A percentile compares a stretch with the other conserved stretches of the same genome.
Conservation (phyloP, 2,797 vertebrate genomes). For the Chromis chromis region DNA sequence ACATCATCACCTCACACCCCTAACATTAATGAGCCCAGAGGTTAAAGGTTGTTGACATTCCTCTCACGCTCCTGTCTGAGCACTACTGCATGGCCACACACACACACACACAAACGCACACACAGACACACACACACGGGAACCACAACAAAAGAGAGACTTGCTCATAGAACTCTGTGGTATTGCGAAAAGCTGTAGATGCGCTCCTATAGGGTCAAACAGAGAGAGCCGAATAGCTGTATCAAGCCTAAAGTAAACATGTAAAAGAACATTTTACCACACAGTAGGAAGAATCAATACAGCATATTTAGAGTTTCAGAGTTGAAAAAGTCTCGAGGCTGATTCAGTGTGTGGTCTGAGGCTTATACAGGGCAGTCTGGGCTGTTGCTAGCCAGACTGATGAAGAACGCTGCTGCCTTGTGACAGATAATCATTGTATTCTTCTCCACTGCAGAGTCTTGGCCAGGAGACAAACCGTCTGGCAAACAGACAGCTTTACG, state of each 20-base stretch:
- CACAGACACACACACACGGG: slow-evolving; percentile 2
- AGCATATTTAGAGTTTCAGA: slow-evolving; percentile 39
- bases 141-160: slow-evolving; percentile 3
- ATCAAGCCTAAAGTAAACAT: slow-evolving; percentile 26
- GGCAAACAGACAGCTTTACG: slow-evolving; percentile 84
- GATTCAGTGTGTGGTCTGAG: slow-evolving; percentile 68
- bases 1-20: slow-evolving; percentile 70
- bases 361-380: slow-evolving; percentile 52
- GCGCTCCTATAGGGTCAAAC: slow-evolving; percentile 11
- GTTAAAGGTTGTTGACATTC: slow-evolving; percentile 79
- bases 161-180: slow-evolving; percentile 14
- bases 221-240: slow-evolving; percentile 7
- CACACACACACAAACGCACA: slow-evolving; percentile 10
- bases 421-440: slow-evolving; percentile 85
- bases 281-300: slow-evolving; percentile 28
- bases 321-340: slow-evolving; percentile 39
- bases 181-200: slow-evolving; percentile 22
- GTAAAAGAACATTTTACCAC: slow-evolving; percentile 21
- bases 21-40: slow-evolving; percentile 73
- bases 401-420: slow-evolving; percentile 73
- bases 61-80: slow-evolving; percentile 63
- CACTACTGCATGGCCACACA: slow-evolving; percentile 33
- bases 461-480: slow-evolving; percentile 82
- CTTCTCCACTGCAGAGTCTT: slow-evolving; percentile 79
- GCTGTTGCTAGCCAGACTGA: slow-evolving; percentile 65